Evolutionary conservation across 2,113 vertebrate genomes (phyloP).

Genomic region (Tragelaphus buxtoni): DNA sequence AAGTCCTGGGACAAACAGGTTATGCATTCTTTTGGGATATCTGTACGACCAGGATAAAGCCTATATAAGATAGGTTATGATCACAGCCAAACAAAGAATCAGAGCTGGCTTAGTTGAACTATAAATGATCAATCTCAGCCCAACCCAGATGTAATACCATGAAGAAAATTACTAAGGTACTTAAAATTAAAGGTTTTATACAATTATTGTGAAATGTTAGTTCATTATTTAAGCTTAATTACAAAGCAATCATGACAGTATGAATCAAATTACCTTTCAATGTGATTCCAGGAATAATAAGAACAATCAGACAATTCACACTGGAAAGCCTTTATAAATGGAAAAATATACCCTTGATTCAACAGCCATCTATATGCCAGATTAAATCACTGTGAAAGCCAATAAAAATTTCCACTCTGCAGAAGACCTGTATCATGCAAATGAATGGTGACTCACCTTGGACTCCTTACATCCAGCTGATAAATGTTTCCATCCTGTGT

Average conservation of each 20-base stretch:
- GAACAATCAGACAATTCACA: constrained; percentile 33
- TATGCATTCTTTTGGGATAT: constrained; percentile 2
- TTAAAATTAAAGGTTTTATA: constrained; percentile 6
- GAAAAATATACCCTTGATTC: constrained; percentile 37
- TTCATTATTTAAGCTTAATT: constrained; percentile 40
- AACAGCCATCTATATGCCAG: background rate
- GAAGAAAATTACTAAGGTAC: constrained; percentile 9
- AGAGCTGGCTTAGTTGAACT: background rate
- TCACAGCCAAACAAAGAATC: constrained; percentile 2
- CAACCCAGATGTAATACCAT: background rate
- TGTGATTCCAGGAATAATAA: constrained; percentile 30
- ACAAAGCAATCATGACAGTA: background rate
- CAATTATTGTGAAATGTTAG: constrained; percentile 21
- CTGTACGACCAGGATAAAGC: background rate
- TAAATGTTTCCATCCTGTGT: constrained; percentile 86
- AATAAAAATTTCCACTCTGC: constrained; percentile 38
- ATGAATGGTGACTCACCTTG: constrained; percentile 73
- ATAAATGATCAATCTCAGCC: background rate
- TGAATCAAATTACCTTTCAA: constrained; percentile 40
- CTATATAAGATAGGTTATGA: background rate
- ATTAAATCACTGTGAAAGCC: background rate
- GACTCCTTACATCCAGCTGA: constrained; percentile 83
- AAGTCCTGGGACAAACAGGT: background rate
- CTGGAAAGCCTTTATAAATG: background rate
- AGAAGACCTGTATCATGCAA: constrained; percentile 2